Evolutionary conservation across 2,888 invertebrate genomes (phyloP).

Genomic region (Thereva nobilitata): DNA sequence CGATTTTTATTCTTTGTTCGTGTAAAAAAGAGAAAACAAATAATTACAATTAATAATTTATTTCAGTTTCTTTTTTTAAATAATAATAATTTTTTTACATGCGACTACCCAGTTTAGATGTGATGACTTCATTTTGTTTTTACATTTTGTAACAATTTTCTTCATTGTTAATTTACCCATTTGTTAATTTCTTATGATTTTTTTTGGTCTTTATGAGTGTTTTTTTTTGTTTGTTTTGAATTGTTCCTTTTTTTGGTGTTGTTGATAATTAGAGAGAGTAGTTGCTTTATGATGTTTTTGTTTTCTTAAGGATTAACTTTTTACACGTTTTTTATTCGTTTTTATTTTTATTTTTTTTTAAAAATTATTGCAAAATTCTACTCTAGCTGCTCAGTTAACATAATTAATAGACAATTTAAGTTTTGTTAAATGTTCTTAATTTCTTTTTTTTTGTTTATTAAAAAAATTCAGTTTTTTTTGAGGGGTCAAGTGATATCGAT

Average conservation of each 20-base stretch:
- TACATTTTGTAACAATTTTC: constrained; percentile 47
- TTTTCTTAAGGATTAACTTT: neutral
- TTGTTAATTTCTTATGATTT: neutral
- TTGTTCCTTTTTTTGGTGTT: constrained; percentile 13
- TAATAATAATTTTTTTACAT: constrained; percentile 54
- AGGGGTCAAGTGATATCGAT: constrained; percentile 15
- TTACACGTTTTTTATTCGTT: no score
- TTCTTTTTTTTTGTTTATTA: constrained; percentile 3
- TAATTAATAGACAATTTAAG: no score
- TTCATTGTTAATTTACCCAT: no score
- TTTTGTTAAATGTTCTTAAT: neutral
- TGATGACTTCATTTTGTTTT: constrained; percentile 46
- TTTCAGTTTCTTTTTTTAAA: constrained; percentile 8
- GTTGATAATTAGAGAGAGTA: constrained; percentile 9
- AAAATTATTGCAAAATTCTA: no score
- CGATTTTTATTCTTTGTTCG: neutral
- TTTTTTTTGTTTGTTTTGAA: constrained; percentile 1
- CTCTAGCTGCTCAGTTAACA: no score
- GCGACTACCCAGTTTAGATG: constrained; percentile 60
- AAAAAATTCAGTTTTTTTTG: constrained; percentile 1
- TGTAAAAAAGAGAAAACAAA: constrained; percentile 29
- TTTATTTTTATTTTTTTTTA: no score
- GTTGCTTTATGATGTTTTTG: constrained; percentile 18
- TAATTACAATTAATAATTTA: constrained; percentile 34
- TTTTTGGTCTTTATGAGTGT: neutral